These are phyloP conservation scores for Eulacestoma nigropectus DNA, from an alignment of 2,113 vertebrate species.

Conservation along the genomic window DNA sequence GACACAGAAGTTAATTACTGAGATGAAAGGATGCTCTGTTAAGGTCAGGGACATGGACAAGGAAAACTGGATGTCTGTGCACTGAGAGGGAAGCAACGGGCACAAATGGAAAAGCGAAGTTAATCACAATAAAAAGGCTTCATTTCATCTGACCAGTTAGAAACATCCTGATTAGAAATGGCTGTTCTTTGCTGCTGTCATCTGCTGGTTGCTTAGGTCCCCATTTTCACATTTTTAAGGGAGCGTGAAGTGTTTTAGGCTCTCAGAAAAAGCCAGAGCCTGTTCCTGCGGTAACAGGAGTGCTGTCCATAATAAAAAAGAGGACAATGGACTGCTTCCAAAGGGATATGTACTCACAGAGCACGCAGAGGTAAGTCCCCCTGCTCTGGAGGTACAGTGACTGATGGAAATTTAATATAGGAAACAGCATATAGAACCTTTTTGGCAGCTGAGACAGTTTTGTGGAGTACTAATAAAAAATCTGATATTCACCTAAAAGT, in stretches of 20 bases:
- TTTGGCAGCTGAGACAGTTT: neutral
- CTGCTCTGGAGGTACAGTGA: neutral
- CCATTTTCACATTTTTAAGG: neutral
- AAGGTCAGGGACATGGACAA: neutral
- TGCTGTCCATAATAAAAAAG: neutral
- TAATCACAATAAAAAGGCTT: neutral
- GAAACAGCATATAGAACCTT: neutral
- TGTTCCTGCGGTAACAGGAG: neutral
- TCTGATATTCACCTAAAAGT: neutral
- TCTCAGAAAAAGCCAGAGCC: neutral
- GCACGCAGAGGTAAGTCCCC: rapidly evolving
- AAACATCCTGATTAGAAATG: neutral
- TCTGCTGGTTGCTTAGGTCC: neutral
- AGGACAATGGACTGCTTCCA: neutral
- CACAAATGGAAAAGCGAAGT: neutral
- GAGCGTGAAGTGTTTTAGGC: neutral
- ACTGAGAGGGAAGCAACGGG: neutral
- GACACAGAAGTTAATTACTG: neutral
- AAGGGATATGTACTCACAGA: neutral
- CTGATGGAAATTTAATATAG: neutral
- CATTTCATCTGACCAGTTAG: neutral
- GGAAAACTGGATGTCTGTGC: neutral
- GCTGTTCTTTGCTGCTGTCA: neutral
- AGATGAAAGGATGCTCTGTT: neutral
- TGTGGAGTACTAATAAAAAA: neutral